Conservation (phyloP, 2,113 vertebrate genomes). For the Antechinus flavipes region DNA sequence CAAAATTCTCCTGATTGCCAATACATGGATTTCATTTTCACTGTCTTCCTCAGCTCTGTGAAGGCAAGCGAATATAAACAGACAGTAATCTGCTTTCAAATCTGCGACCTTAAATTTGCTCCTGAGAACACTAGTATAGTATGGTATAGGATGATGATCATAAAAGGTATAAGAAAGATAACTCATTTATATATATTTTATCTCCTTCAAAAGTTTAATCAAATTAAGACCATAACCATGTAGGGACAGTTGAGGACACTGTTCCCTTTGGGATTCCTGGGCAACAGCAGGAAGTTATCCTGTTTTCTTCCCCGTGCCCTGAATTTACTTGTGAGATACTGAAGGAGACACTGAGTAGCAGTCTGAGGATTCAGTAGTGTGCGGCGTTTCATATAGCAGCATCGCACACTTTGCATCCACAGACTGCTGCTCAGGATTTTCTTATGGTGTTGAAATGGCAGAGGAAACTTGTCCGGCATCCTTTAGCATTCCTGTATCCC, state of each 20-base stretch:
- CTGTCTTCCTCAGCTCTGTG: not conserved
- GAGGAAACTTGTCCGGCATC: not conserved
- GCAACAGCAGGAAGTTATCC: not conserved
- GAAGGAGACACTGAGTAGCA: not conserved
- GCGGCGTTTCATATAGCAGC: slow-evolving; percentile 3
- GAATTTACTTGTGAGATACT: not conserved
- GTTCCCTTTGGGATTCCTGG: not conserved
- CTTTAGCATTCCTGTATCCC: not conserved
- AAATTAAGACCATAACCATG: not conserved
- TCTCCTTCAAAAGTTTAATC: not conserved
- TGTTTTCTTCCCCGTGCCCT: not conserved
- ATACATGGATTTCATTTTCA: not conserved
- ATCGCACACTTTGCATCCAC: not conserved
- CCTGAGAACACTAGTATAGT: not conserved
- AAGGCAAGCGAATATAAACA: not conserved
- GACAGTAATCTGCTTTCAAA: not conserved
- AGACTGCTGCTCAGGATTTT: slow-evolving; percentile 1
- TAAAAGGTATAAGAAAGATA: not conserved
- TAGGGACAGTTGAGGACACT: not conserved
- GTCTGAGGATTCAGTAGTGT: slow-evolving; percentile 1
- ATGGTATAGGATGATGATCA: not conserved
- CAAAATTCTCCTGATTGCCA: not conserved
- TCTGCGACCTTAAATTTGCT: not conserved
- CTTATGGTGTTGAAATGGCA: not conserved
- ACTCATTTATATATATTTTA: not conserved